These are phyloP conservation scores for Hecatera dysodea DNA, from an alignment of 2,888 invertebrate species.

Conservation along the genomic window DNA sequence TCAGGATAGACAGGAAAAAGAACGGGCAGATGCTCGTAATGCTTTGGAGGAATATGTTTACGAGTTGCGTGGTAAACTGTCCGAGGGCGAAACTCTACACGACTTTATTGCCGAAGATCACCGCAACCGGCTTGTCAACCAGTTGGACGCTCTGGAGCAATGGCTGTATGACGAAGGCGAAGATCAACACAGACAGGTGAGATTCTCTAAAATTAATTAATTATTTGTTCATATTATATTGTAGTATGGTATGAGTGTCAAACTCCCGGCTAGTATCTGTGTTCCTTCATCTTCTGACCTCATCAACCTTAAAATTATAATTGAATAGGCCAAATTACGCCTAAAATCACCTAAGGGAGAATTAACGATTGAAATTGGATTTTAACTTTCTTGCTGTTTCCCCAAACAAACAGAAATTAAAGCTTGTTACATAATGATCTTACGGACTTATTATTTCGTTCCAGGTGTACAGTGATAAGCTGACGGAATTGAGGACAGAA, in stretches of 20 bases:
- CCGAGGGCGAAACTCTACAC: constrained; percentile 94
- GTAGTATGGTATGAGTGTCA: neutral
- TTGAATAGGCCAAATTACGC: neutral
- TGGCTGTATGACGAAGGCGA: constrained; percentile 99
- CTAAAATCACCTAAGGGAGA: neutral
- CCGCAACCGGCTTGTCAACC: constrained; percentile 91
- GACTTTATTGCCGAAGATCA: constrained; percentile 94
- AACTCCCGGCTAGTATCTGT: neutral
- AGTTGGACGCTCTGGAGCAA: constrained; percentile 96
- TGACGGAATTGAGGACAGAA: constrained; percentile 92
- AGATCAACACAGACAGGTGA: constrained; percentile 93
- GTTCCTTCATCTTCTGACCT: neutral
- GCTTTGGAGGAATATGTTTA: constrained; percentile 99
- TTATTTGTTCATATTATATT: neutral
- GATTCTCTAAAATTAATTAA: neutral
- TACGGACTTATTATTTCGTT: constrained; percentile 6
- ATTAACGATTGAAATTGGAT: too few relatives aligned
- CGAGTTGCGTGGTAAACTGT: constrained; percentile 97
- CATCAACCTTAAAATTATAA: neutral
- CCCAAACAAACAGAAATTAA: too few relatives aligned
- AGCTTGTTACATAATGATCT: too few relatives aligned
- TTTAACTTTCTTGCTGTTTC: neutral
- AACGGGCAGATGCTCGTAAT: constrained; percentile 98
- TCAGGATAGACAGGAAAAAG: constrained; percentile 98
- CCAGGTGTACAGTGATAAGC: constrained; percentile 92